A percentile compares a stretch with the other conserved stretches of the same genome.
These are phyloP conservation scores for Ispidina lecontei DNA, from an alignment of 2,797 vertebrate genomes.

Conservation along the genomic window DNA sequence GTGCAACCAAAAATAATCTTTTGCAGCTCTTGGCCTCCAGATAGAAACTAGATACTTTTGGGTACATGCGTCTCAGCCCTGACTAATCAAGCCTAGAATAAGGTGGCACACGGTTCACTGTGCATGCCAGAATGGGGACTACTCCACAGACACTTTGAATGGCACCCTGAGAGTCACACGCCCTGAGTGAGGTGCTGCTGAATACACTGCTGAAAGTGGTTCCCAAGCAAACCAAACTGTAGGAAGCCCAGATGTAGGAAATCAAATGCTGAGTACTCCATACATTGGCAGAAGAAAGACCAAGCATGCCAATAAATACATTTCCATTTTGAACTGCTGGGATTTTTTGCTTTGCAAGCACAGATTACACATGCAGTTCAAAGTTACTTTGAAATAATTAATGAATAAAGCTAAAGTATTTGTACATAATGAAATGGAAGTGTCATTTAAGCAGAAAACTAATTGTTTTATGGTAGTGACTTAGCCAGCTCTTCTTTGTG, in stretches of 20 bases:
- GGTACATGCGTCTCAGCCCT: neutral
- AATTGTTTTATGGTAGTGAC: neutral
- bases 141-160: neutral
- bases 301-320: neutral
- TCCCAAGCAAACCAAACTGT: neutral
- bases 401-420: neutral
- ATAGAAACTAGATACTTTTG: neutral
- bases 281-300: neutral
- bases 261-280: neutral
- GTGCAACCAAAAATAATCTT: neutral
- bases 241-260: neutral
- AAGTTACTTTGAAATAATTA: conserved; percentile 37
- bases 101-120: neutral
- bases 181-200: neutral
- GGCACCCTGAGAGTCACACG: neutral
- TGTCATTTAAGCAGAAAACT: neutral
- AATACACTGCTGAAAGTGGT: accelerated
- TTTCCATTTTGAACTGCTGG: neutral
- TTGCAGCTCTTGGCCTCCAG: neutral
- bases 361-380: neutral
- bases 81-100: neutral
- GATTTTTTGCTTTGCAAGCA: conserved; percentile 5
- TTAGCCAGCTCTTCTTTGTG: neutral
- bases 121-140: accelerated
- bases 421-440: neutral